phyloP scores from a whole-genome alignment of 2,797 vertebrate genomes.

The Poeciliopsis infans region DNA sequence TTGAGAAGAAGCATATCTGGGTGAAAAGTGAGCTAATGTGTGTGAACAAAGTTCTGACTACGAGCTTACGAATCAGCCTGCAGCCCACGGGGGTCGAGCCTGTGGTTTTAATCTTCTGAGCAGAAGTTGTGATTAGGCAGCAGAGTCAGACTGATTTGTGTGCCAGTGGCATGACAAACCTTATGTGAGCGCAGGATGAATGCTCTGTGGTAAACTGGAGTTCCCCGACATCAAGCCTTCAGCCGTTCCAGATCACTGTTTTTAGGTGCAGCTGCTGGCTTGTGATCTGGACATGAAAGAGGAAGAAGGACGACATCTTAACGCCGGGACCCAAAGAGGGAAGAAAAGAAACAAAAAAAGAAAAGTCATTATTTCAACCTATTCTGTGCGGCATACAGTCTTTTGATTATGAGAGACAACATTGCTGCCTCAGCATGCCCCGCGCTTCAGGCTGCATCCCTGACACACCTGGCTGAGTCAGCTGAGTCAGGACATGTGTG shows the following conservation, averaged over 20 bases:
- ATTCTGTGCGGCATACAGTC: constrained; percentile 29
- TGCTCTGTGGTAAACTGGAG: constrained; percentile 66
- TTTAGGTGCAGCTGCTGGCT: constrained; percentile 65
- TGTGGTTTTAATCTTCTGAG: constrained; percentile 69
- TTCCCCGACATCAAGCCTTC: constrained; percentile 60
- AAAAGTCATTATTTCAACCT: constrained; percentile 26
- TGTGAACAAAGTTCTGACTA: constrained; percentile 50
- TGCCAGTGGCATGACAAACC: constrained; percentile 65
- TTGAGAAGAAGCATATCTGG: constrained; percentile 42
- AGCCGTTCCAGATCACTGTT: constrained; percentile 56
- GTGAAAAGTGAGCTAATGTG: constrained; percentile 60
- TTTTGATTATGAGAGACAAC: constrained; percentile 47
- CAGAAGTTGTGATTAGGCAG: constrained; percentile 62
- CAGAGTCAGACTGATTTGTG: constrained; percentile 51
- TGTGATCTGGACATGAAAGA: constrained; percentile 48
- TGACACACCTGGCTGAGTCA: constrained; percentile 72
- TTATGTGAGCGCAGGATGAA: constrained; percentile 63
- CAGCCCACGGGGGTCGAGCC: constrained; percentile 59
- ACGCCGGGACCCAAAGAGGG: constrained; percentile 22
- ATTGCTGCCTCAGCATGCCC: constrained; percentile 61
- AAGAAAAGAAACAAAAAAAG: not conserved
- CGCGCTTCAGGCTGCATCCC: constrained; percentile 37
- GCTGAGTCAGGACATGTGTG: constrained; percentile 54
- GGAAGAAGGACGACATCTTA: constrained; percentile 35
- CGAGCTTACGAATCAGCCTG: constrained; percentile 40